Percentiles rank a stretch among this genome's conserved stretches.
phyloP scores from a whole-genome alignment of 2,113 vertebrate species.

The Mola mola region DNA sequence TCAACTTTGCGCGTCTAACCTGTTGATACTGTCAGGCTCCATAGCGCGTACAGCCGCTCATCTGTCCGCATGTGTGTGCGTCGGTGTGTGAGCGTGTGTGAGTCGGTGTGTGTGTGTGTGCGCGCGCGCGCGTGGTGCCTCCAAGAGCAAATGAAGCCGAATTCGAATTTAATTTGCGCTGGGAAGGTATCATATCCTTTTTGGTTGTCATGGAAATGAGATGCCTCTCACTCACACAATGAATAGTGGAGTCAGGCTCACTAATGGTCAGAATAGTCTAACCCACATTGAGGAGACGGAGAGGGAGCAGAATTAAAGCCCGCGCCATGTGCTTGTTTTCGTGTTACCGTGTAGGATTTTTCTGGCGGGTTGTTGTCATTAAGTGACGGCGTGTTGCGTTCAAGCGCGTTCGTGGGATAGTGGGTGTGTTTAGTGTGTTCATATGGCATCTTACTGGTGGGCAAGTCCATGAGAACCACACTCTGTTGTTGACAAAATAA shows the following conservation, averaged over 20 bases:
- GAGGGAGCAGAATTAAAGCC: conserved; percentile 33
- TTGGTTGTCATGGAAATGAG: conserved; percentile 98
- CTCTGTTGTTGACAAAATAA: neutral
- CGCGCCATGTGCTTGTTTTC: conserved; percentile 4
- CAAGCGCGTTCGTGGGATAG: too few species aligned
- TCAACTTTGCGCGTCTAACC: conserved; percentile 65
- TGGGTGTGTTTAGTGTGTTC: too few species aligned
- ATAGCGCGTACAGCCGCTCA: conserved; percentile 2
- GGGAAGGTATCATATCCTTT: conserved; percentile 85
- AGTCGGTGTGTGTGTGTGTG: neutral
- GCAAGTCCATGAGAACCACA: neutral
- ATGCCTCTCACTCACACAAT: conserved; percentile 85
- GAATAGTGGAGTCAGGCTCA: conserved; percentile 66
- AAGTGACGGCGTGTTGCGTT: neutral
- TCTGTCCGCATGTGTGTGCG: neutral
- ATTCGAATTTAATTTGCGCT: conserved; percentile 76
- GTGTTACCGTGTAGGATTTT: neutral
- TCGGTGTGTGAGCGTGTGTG: neutral
- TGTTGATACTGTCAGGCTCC: conserved; percentile 74
- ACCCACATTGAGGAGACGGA: conserved; percentile 47
- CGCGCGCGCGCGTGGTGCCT: conserved; percentile 28
- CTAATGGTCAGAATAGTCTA: conserved; percentile 63
- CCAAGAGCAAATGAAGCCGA: conserved; percentile 58
- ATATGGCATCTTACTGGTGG: conserved; percentile 4
- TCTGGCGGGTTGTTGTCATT: neutral